Conservation (phyloP, 2,113 vertebrate genomes). For the Megaceryle maxima region DNA sequence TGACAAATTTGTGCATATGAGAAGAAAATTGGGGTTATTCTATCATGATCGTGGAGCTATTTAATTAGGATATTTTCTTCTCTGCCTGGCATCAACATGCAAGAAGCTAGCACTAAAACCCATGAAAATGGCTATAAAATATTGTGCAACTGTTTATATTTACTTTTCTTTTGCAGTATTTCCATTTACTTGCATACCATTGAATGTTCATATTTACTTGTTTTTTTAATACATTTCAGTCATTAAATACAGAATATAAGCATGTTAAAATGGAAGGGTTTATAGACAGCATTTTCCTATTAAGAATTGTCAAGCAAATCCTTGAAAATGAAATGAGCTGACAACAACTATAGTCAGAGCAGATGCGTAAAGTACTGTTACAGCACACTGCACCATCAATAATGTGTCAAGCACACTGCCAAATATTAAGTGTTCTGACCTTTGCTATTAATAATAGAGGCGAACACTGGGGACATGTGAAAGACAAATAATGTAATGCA, state of each 20-base stretch:
- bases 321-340: conserved; percentile 37
- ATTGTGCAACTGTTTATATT: not conserved
- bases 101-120: not conserved
- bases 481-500: not conserved
- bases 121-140: not conserved
- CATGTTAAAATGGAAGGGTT: not conserved
- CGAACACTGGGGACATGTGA: not conserved
- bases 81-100: not conserved
- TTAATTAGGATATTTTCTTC: not conserved
- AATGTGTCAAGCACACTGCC: conserved; percentile 18
- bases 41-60: not conserved
- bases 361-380: not conserved
- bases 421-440: conserved; percentile 67
- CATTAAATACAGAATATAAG: not conserved
- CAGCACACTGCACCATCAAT: conserved; percentile 21
- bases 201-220: not conserved
- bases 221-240: not conserved
- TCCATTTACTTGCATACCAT: not conserved
- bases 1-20: not conserved
- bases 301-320: conserved; percentile 3
- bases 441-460: conserved; percentile 55
- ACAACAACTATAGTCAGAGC: not conserved
- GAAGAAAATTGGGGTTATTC: not conserved
- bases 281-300: not conserved
- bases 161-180: not conserved